Percentiles rank a stretch among this genome's conserved stretches.
phyloP scores from a whole-genome alignment of 2,888 invertebrate species.

The Tenodera sinensis region DNA sequence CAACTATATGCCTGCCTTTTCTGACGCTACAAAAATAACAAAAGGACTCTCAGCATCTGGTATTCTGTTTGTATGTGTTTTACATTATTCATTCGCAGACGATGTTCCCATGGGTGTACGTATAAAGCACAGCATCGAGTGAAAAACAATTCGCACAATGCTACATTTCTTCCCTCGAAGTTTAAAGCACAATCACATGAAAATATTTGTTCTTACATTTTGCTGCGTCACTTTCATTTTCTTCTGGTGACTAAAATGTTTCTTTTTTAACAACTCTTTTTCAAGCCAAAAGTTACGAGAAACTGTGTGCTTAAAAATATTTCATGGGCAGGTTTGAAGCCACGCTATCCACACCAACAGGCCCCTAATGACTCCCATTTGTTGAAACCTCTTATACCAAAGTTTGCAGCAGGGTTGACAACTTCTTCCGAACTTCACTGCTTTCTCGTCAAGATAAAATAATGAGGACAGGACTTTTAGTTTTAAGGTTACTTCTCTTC shows the following conservation, averaged over 20 bases:
- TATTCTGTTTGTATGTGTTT: not conserved
- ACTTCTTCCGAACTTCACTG: not conserved
- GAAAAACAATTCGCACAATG: no score
- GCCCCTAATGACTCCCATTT: not conserved
- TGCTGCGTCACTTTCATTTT: no score
- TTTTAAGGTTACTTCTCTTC: not conserved
- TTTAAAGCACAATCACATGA: no score
- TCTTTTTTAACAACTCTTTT: not conserved
- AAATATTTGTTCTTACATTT: no score
- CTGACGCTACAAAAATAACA: no score
- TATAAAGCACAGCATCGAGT: not conserved
- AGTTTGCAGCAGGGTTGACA: not conserved
- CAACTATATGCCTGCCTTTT: no score
- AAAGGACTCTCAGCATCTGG: no score
- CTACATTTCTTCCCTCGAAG: no score
- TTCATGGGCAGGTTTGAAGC: not conserved
- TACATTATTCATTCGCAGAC: not conserved
- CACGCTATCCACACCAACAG: not conserved
- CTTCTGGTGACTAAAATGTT: no score
- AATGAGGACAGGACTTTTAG: not conserved
- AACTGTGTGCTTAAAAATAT: not conserved
- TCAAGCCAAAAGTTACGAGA: not conserved
- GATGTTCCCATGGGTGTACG: not conserved
- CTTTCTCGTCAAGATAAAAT: not conserved
- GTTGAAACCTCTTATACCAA: not conserved